phyloP scores from a whole-genome alignment of 1,140 invertebrate species.

The Psilanteris sp. region DNA sequence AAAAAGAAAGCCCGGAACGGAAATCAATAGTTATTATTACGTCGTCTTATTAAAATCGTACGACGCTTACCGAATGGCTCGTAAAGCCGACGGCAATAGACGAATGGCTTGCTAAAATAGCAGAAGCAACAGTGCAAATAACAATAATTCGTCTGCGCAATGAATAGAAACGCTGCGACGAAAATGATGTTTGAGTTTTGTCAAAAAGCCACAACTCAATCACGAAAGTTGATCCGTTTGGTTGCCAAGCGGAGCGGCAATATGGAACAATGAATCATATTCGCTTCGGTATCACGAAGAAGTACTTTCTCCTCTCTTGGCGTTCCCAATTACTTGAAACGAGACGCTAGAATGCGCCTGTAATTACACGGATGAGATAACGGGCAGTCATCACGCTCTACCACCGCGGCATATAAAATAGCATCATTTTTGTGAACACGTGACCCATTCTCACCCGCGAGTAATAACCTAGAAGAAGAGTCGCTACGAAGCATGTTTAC shows the following conservation, averaged over 20 bases:
- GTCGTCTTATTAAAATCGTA: slow-evolving; percentile 1
- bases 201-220: slow-evolving; percentile 53
- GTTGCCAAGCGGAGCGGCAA: slow-evolving; percentile 42
- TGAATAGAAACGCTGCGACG: slow-evolving; percentile 32
- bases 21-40: slow-evolving; percentile 12
- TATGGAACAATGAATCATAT: slow-evolving; percentile 70
- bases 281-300: slow-evolving; percentile 60
- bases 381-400: slow-evolving; percentile 61
- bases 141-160: slow-evolving; percentile 39
- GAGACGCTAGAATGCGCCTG: slow-evolving; percentile 65
- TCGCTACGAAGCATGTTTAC: too few relatives aligned
- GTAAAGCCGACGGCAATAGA: slow-evolving; percentile 14
- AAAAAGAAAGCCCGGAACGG: neutral
- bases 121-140: slow-evolving; percentile 13
- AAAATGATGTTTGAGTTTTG: slow-evolving; percentile 46
- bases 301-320: slow-evolving; percentile 71
- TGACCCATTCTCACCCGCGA: slow-evolving; percentile 58
- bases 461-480: too few relatives aligned
- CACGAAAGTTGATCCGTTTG: slow-evolving; percentile 55
- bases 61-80: slow-evolving; percentile 11
- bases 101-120: slow-evolving; percentile 11
- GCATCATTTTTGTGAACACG: slow-evolving; percentile 61
- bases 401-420: slow-evolving; percentile 65
- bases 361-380: slow-evolving; percentile 74
- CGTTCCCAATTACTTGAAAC: slow-evolving; percentile 73